Evolutionary conservation across 2,888 invertebrate genomes (phyloP), one percentile per base, ranked within the genome.

Genomic region (Cheilosia grossa): DNA sequence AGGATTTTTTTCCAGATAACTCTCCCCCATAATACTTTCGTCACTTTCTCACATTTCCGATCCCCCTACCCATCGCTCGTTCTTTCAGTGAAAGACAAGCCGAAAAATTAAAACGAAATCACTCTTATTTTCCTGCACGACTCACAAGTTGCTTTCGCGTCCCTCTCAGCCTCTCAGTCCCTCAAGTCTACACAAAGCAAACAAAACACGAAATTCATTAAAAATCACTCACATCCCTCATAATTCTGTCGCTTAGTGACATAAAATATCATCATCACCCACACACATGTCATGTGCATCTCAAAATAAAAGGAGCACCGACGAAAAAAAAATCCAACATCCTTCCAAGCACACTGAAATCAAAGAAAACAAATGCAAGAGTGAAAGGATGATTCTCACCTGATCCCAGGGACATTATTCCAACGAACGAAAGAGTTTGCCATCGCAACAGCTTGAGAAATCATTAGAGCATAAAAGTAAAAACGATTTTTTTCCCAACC

Each of bases 391-490:
- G 70, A 70, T 64, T 78, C 81, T 81, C 85, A 81, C 85, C 59
- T 64, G 77, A 67, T 73, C 49, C 40, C 40, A 63, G 56, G 61
- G 61, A 70, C 67, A 81, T 73, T 66, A 17, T 51, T 53, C 49
- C 5, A 17, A 17, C 21, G 15, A 58, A 49, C 54, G 47, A 73
- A 82, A 78, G 78, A 78, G 72, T 73, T 82, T 19, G 30, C 82
- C 61, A 61, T 54, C 72, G 30, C 64, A 74, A 37, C 56, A 85
- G 75, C 85, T 85, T 85, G 85, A 85, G 85, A 81, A 85, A 85
- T 85, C 81, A 80, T 81, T 85, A 81, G 59, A 81, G 85, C 70
- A 72, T 67, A 72, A 75, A 75, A 85, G 81, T 72, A 85, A 81
- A 79, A 81, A 72, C 44, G 37, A 37, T 27, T 17, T 40, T 54